Percentiles rank a stretch among this genome's conserved stretches.
These are phyloP conservation scores for Gyrodactylus salaris DNA, from an alignment of 1,140 invertebrate species.

Conservation along the genomic window DNA sequence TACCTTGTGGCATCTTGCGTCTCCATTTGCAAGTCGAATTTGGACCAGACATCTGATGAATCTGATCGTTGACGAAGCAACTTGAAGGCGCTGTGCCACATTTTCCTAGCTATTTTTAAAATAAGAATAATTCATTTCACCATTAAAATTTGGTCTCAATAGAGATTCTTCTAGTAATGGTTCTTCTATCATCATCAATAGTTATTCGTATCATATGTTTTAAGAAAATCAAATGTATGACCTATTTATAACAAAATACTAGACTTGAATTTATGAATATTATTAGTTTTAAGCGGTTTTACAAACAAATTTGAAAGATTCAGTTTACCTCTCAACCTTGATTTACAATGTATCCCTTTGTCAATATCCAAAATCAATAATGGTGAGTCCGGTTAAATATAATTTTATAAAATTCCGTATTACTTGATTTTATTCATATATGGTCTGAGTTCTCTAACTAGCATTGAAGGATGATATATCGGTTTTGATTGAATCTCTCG, in stretches of 20 bases:
- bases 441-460: no score
- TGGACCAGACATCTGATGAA: background rate
- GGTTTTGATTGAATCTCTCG: no score
- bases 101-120: background rate
- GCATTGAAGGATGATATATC: no score
- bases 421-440: no score
- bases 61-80: background rate
- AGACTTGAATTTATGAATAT: background rate
- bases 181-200: background rate
- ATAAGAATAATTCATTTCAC: background rate
- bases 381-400: background rate
- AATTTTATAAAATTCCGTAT: no score
- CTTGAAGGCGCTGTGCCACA: background rate
- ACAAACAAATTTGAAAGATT: background rate
- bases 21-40: background rate
- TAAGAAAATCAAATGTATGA: background rate
- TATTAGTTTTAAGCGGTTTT: background rate
- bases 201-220: background rate
- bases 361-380: background rate
- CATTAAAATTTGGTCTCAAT: background rate
- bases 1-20: slow-evolving; percentile 14
- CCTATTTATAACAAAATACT: background rate
- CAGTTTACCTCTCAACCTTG: background rate
- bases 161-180: background rate
- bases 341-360: background rate